Conservation (phyloP, 2,797 vertebrate genomes). For the Rhinophrynus dorsalis region DNA sequence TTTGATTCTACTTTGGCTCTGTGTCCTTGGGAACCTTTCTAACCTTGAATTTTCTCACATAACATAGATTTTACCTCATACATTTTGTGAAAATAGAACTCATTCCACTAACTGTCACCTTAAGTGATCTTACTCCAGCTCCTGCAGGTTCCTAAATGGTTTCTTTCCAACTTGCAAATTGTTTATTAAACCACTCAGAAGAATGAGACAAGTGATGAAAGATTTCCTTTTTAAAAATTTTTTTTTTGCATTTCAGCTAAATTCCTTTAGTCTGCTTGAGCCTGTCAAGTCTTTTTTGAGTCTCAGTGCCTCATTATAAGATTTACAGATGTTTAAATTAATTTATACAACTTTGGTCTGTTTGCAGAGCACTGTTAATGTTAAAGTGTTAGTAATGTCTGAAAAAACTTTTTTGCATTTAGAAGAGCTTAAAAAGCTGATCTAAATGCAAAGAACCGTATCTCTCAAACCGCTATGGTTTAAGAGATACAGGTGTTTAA, state of each 20-base stretch:
- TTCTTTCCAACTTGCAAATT: conserved; percentile 3
- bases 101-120: neutral
- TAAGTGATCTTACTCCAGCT: neutral
- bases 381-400: too few species aligned
- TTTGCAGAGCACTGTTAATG: too few species aligned
- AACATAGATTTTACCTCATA: neutral
- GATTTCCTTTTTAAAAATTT: neutral
- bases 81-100: neutral
- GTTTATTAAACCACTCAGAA: neutral
- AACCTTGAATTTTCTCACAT: neutral
- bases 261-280: neutral
- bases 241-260: neutral
- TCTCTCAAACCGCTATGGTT: too few species aligned
- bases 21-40: neutral
- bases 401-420: too few species aligned
- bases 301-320: too few species aligned
- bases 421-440: too few species aligned
- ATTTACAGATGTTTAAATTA: too few species aligned
- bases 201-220: neutral
- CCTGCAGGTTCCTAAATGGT: neutral
- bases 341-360: too few species aligned
- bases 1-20: neutral
- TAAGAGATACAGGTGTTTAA: too few species aligned
- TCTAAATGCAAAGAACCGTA: too few species aligned
- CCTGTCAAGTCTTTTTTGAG: neutral